A percentile compares a stretch with the other conserved stretches of the same genome.
Evolutionary conservation across 2,797 vertebrate genomes (phyloP).

Genomic region (Amphiprion clarkii): DNA sequence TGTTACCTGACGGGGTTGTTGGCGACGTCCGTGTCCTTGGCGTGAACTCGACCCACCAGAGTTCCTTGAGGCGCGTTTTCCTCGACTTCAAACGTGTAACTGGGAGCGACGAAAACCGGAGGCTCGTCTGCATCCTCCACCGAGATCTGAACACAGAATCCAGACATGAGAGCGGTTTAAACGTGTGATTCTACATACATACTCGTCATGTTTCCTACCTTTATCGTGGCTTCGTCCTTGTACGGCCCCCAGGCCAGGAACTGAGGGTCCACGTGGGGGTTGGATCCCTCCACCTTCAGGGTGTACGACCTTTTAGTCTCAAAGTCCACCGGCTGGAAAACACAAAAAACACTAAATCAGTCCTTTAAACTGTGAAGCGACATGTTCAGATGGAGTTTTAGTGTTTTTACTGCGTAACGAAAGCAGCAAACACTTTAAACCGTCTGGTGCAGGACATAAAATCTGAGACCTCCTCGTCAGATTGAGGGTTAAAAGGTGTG

Average conservation of each 20-base stretch:
- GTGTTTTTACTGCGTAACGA: neutral
- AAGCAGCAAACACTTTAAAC: neutral
- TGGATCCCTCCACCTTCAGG: constrained; percentile 95
- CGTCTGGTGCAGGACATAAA: too few relatives aligned
- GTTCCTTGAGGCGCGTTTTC: constrained; percentile 93
- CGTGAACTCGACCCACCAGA: constrained; percentile 93
- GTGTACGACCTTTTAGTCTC: constrained; percentile 94
- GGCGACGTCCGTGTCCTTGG: constrained; percentile 95
- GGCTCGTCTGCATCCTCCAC: constrained; percentile 97
- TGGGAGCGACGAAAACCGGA: constrained; percentile 90
- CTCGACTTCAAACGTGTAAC: constrained; percentile 93
- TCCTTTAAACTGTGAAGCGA: neutral
- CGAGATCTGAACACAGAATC: constrained; percentile 66
- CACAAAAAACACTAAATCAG: too few relatives aligned
- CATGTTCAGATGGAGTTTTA: neutral
- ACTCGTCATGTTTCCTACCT: constrained; percentile 76
- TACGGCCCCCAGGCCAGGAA: constrained; percentile 95
- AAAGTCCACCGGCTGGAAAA: constrained; percentile 91
- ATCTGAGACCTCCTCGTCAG: too few relatives aligned
- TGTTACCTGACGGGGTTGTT: constrained; percentile 93
- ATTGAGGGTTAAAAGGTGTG: too few relatives aligned
- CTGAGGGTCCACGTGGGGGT: constrained; percentile 91
- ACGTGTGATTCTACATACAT: too few relatives aligned
- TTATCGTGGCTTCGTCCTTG: constrained; percentile 95
- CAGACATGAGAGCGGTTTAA: neutral